Conservation (phyloP, 2,797 vertebrate genomes). For the Microhierax caerulescens region DNA sequence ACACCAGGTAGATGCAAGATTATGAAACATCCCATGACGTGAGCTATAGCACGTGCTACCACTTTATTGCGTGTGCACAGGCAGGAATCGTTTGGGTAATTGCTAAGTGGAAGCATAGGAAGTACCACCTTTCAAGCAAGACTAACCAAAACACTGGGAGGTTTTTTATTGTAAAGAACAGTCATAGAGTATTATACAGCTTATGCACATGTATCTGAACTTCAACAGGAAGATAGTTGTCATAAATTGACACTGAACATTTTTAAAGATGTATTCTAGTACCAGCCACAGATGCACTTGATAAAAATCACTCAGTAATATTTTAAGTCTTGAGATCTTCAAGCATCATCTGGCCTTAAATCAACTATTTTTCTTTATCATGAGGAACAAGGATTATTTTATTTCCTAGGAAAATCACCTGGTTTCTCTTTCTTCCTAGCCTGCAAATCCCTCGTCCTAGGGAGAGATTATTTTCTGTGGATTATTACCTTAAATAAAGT, state of each 20-base stretch:
- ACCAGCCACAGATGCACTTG: background rate
- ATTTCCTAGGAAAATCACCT: background rate
- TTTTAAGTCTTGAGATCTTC: background rate
- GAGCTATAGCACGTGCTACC: background rate
- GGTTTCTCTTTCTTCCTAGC: background rate
- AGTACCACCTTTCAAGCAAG: background rate
- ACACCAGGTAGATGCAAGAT: background rate
- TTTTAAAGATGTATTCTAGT: background rate
- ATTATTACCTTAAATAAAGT: background rate
- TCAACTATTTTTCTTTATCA: background rate
- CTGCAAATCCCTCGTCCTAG: background rate
- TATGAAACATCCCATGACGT: background rate
- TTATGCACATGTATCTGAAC: background rate
- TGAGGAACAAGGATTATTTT: background rate
- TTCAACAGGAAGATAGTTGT: background rate
- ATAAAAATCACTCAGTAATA: background rate
- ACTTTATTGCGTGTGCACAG: background rate
- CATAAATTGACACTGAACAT: background rate
- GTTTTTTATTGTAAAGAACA: background rate
- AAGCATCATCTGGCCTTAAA: background rate
- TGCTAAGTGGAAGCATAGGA: background rate
- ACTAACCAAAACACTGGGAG: background rate
- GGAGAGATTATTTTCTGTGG: background rate
- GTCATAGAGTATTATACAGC: background rate
- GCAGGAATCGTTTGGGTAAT: background rate